phyloP scores from a whole-genome alignment of 2,888 invertebrate species.

The Rotaria macrura region DNA sequence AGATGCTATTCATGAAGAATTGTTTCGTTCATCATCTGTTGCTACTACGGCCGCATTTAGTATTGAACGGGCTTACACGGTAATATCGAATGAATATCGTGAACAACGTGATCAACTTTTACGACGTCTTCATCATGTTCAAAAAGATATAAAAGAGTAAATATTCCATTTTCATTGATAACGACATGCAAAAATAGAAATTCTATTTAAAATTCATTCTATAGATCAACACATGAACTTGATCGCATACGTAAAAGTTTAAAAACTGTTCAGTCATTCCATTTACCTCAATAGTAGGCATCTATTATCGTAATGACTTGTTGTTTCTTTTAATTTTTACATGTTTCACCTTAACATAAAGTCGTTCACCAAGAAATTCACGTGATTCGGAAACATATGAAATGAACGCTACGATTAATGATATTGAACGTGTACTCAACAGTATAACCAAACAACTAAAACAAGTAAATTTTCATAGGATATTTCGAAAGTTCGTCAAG shows the following conservation, averaged over 20 bases:
- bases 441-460: background rate
- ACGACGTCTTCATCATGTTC: background rate
- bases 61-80: background rate
- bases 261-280: background rate
- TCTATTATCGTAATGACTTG: no score
- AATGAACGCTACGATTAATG: background rate
- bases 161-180: background rate
- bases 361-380: background rate
- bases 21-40: background rate
- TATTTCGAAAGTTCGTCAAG: no score
- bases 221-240: background rate
- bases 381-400: background rate
- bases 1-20: background rate
- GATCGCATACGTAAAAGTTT: background rate
- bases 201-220: background rate
- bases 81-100: background rate
- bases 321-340: no score
- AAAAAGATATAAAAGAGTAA: background rate
- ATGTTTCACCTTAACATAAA: no score
- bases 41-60: background rate
- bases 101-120: background rate
- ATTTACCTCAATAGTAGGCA: background rate
- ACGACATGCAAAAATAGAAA: no score
- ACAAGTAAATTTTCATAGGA: background rate
- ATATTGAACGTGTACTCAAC: background rate